Conservation (phyloP, 2,113 vertebrate species). For the Cisticola juncidis region DNA sequence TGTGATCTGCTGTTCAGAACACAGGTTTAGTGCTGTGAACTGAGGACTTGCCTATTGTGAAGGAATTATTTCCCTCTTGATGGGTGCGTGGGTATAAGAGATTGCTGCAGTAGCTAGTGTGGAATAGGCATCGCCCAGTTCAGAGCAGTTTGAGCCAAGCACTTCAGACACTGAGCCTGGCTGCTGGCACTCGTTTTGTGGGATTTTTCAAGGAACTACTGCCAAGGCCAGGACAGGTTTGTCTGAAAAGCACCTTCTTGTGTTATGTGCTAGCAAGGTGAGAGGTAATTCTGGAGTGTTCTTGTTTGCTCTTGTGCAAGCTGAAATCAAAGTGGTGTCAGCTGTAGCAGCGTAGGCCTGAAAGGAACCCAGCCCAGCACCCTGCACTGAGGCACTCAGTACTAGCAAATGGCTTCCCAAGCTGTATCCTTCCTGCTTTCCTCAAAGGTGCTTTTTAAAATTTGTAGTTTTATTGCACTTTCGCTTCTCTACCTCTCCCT, state of each 20-base stretch:
- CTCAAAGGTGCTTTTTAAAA: neutral
- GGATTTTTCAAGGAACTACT: neutral
- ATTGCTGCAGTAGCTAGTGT: neutral
- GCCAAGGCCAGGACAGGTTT: neutral
- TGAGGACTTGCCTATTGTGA: neutral
- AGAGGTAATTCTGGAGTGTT: neutral
- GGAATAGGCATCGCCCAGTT: neutral
- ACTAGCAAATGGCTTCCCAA: neutral
- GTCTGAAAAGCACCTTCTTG: neutral
- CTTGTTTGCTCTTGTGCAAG: neutral
- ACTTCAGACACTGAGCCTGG: neutral
- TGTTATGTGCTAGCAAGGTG: neutral
- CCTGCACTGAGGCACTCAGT: neutral
- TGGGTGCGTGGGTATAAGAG: neutral
- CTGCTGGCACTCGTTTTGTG: neutral
- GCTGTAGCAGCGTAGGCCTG: rapidly evolving
- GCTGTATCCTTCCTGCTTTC: neutral
- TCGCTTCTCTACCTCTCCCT: neutral
- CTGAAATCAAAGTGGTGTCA: neutral
- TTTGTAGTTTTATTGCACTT: neutral
- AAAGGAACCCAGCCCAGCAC: neutral
- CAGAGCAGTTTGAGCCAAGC: neutral
- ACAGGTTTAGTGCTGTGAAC: neutral
- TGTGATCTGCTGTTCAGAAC: neutral
- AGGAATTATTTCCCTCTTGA: neutral